These are phyloP conservation scores for Drosophila nigricruria DNA, from an alignment of 2,888 invertebrate species.

Conservation along the genomic window DNA sequence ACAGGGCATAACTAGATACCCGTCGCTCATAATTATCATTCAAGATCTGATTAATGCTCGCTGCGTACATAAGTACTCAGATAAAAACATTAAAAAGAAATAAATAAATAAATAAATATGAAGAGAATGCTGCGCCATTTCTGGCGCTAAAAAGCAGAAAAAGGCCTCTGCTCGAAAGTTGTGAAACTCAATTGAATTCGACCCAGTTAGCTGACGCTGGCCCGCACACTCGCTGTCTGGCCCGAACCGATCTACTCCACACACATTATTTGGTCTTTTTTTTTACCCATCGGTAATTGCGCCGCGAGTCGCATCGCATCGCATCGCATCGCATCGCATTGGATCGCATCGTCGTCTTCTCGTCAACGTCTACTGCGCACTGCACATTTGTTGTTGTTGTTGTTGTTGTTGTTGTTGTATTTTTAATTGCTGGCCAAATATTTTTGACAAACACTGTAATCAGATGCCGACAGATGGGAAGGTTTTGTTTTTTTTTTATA, in stretches of 20 bases:
- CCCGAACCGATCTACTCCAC: constrained; percentile 46
- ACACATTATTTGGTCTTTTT: constrained; percentile 26
- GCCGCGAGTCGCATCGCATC: constrained; percentile 30
- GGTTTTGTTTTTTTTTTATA: constrained; percentile 16
- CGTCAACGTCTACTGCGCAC: constrained; percentile 74
- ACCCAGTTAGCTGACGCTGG: constrained; percentile 55
- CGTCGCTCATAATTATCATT: constrained; percentile 19
- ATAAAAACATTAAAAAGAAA: constrained; percentile 28
- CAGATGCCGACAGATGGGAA: constrained; percentile 55
- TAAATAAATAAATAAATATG: constrained; percentile 7
- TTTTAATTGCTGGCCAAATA: constrained; percentile 76
- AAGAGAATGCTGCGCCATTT: constrained; percentile 55
- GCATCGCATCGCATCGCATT: constrained; percentile 29
- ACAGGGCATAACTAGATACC: constrained; percentile 38
- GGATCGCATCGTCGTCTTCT: constrained; percentile 26
- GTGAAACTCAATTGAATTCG: constrained; percentile 67
- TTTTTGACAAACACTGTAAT: constrained; percentile 76
- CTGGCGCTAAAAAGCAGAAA: constrained; percentile 23
- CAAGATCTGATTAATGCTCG: constrained; percentile 36
- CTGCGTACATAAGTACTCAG: constrained; percentile 17
- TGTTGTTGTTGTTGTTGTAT: constrained; percentile 5
- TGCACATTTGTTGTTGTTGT: constrained; percentile 49
- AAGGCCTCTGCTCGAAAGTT: constrained; percentile 51
- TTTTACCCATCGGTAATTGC: constrained; percentile 41
- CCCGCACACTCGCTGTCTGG: constrained; percentile 30